A percentile compares a stretch with the other conserved stretches of the same genome.
Evolutionary conservation across 2,888 invertebrate genomes (phyloP).

Genomic region (Chymomyza caudatula): DNA sequence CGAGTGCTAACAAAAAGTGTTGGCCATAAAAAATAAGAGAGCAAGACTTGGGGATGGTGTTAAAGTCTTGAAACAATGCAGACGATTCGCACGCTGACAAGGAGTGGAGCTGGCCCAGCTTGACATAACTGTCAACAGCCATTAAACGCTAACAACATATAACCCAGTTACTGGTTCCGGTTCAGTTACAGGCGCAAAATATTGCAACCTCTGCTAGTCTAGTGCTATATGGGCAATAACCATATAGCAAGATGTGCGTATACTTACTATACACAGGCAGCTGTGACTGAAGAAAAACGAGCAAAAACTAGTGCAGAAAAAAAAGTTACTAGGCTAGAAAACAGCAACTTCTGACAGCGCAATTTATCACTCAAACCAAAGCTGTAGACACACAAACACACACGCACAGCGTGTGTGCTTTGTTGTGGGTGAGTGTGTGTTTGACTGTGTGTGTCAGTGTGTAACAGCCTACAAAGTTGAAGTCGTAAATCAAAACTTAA

Average conservation of each 20-base stretch:
- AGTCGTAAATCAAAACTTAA: conserved; percentile 75
- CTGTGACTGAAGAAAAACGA: conserved; percentile 27
- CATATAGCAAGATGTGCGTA: neutral
- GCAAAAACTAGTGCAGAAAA: conserved; percentile 6
- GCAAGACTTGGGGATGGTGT: neutral
- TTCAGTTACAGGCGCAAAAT: conserved; percentile 14
- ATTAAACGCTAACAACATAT: conserved; percentile 62
- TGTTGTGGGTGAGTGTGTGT: conserved; percentile 10
- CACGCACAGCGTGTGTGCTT: conserved; percentile 6
- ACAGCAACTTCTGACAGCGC: conserved; percentile 74
- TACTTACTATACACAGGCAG: conserved; percentile 26
- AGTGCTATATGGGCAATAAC: neutral
- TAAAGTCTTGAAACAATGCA: conserved; percentile 38
- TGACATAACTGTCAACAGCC: conserved; percentile 75
- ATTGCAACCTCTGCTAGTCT: conserved; percentile 2
- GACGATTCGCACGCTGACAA: neutral
- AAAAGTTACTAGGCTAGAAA: conserved; percentile 26
- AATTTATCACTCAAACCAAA: conserved; percentile 74
- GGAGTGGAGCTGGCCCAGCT: conserved; percentile 32
- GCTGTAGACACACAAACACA: conserved; percentile 15
- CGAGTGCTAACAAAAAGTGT: conserved; percentile 45
- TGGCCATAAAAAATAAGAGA: conserved; percentile 50
- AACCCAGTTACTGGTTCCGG: conserved; percentile 57
- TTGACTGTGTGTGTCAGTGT: conserved; percentile 46
- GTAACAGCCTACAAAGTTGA: conserved; percentile 67